Evolutionary conservation across 1,140 invertebrate genomes (phyloP).

Genomic region (Panulirus ornatus): DNA sequence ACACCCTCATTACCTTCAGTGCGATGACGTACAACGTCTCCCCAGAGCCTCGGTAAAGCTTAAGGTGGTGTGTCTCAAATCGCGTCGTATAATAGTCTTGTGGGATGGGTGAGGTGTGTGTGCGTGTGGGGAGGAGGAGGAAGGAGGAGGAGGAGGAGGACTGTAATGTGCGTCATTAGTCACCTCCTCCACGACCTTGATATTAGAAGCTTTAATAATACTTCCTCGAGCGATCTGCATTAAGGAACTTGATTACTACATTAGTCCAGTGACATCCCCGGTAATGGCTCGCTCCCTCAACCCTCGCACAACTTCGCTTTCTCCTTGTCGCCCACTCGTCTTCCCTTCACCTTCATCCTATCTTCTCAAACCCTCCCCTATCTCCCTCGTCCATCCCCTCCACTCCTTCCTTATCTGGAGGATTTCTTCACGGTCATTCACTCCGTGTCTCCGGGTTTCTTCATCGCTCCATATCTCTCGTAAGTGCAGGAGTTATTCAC

Average conservation of each 20-base stretch:
- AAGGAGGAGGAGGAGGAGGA: background rate
- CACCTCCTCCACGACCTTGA: background rate
- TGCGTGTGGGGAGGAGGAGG: background rate
- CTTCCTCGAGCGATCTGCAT: slow-evolving; percentile 49
- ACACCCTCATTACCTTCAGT: too few relatives aligned
- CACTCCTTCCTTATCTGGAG: background rate
- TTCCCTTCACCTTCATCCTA: background rate
- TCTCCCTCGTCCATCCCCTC: background rate
- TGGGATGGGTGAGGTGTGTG: background rate
- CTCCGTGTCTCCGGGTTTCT: too few relatives aligned
- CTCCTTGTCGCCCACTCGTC: background rate
- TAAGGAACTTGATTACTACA: slow-evolving; percentile 29
- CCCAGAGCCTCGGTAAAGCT: too few relatives aligned
- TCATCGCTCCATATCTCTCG: too few relatives aligned
- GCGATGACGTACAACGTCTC: too few relatives aligned
- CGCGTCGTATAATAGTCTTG: too few relatives aligned
- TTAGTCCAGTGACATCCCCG: slow-evolving; percentile 26
- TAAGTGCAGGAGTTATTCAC: too few relatives aligned
- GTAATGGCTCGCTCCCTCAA: slow-evolving; percentile 1
- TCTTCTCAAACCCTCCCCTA: background rate
- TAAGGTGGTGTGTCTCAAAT: too few relatives aligned
- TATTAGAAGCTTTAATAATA: slow-evolving; percentile 47
- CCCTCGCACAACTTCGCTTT: background rate
- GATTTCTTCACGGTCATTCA: too few relatives aligned
- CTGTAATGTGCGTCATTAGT: background rate